A percentile compares a stretch with the other conserved stretches of the same genome.
phyloP scores from a whole-genome alignment of 2,113 vertebrate species.

The Poecile atricapillus region DNA sequence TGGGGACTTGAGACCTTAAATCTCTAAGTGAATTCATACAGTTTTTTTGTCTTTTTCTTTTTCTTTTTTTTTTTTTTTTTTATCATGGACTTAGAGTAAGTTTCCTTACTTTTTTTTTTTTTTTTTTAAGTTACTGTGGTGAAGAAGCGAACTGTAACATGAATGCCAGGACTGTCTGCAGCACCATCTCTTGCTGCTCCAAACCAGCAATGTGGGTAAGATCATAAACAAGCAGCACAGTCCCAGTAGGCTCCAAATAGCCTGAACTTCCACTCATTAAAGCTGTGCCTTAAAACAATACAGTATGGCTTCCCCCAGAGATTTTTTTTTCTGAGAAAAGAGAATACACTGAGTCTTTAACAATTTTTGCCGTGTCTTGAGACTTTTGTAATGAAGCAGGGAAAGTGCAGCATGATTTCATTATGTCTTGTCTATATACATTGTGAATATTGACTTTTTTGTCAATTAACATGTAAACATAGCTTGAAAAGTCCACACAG shows the following conservation, averaged over 20 bases:
- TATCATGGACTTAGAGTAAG: not conserved
- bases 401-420: not conserved
- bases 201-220: not conserved
- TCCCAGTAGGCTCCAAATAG: not conserved
- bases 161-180: not conserved
- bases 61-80: not conserved
- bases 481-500: conserved; percentile 23
- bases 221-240: not conserved
- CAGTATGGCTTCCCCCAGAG: not conserved
- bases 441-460: not conserved
- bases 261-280: not conserved
- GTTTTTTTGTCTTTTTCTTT: not conserved
- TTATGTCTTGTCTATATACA: not conserved
- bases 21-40: not conserved
- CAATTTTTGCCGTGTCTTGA: accelerated
- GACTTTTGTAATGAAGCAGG: not conserved
- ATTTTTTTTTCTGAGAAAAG: not conserved
- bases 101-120: not conserved
- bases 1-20: not conserved
- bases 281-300: not conserved
- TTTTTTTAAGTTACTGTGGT: not conserved
- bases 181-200: not conserved
- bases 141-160: not conserved
- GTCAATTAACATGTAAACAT: conserved; percentile 4
- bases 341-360: not conserved